Base-by-base conservation (phyloP, 2,113 vertebrate species). In the Mesoclemmys tuberculata region DNA sequence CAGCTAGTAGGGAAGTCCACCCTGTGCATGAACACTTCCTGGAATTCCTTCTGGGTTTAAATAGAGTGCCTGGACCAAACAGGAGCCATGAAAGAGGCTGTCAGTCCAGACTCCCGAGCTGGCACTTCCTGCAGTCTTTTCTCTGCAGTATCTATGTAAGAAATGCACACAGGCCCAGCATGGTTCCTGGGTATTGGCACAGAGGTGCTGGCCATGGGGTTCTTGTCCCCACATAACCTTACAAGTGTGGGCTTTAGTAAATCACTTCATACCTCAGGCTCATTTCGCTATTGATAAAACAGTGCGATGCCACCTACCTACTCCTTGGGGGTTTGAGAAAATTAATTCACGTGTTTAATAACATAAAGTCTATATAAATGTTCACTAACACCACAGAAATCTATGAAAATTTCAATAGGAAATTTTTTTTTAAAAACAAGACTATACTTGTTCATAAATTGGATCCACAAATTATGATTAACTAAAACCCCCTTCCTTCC, bases 401-500 rank as follows among this genome's bases (percentile, higher is more conserved):
- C 4, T 38, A 61, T 52, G 51, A 52, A 52, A 52, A 14, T 74
- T 89, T 1, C 3, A 31, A 82, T 1, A 12, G 3, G 52, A 44
- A 82, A 83, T 6, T 41, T 3, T n/a, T n/a, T n/a, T n/a, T n/a
- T n/a, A 26, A 55, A 86, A 61, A 87, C n/a, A 91, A 55, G 58
- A 2, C 14, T 8, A 31, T 55, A 41, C 5, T 22, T 87, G 86
- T 75, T 49, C 64, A 82, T 84, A 89, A 94, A 83, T 2, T 26
- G 27, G 38, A 88, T 68, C 5, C 38, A n/a, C 16, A 51, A 27
- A 88, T 71, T 52, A 48, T 21, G 14, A 1, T 41, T 0, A 1
- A 85, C 74, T 12, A 10, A 38, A 82, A 79, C 46, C 10, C 3
- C 0, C 2, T 0, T 26, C 18, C 13, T 11, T 46, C 14, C 38